These are phyloP conservation scores for Aplocera efformata DNA, from an alignment of 2,888 invertebrate genomes.

Conservation along the genomic window DNA sequence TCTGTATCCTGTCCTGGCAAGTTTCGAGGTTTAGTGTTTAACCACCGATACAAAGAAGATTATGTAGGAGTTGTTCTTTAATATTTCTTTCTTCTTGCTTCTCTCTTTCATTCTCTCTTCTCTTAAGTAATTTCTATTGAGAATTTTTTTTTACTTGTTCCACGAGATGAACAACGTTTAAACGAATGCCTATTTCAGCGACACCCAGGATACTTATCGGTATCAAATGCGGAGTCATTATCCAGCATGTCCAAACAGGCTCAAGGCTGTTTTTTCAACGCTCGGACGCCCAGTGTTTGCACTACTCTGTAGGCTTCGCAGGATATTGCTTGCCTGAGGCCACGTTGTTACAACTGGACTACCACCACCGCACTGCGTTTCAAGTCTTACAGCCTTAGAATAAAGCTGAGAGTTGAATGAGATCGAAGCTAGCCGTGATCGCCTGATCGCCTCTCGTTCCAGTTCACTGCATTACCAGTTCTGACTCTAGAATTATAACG, in stretches of 20 bases:
- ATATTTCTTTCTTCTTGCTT: no score
- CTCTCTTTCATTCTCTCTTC: no score
- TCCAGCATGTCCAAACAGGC: conserved; percentile 9
- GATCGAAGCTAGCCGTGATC: neutral
- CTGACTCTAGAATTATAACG: neutral
- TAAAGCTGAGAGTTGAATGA: neutral
- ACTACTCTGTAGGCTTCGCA: conserved; percentile 17
- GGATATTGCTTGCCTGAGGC: conserved; percentile 23
- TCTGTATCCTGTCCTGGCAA: no score
- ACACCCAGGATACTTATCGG: neutral
- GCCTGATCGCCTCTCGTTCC: neutral
- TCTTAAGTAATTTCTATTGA: no score
- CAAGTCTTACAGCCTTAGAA: neutral
- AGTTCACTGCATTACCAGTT: neutral
- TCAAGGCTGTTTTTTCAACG: conserved; percentile 26
- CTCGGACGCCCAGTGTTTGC: conserved; percentile 28
- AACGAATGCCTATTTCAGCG: no score
- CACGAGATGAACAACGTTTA: no score
- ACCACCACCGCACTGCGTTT: conserved; percentile 1
- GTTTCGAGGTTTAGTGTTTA: no score
- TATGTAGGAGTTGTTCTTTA: no score
- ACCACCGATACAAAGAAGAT: no score
- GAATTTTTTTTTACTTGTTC: no score
- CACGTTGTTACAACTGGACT: conserved; percentile 17
- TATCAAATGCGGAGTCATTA: conserved; percentile 12